phyloP scores from a whole-genome alignment of 2,888 invertebrate genomes.

The Meloe dianella region DNA sequence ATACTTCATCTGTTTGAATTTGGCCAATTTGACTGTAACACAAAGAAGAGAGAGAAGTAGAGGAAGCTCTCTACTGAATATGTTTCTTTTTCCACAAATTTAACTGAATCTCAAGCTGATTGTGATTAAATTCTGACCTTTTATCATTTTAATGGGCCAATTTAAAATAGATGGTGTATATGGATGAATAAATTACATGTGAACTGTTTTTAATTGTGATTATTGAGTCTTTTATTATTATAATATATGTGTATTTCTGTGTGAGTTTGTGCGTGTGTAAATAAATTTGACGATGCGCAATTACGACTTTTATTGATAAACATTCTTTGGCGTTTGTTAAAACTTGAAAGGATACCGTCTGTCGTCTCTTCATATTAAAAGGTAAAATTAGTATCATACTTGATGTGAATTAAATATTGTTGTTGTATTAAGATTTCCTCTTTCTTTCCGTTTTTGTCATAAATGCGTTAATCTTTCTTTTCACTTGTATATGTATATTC shows the following conservation, averaged over 20 bases:
- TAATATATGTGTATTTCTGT: background rate
- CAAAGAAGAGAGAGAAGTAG: too few relatives aligned
- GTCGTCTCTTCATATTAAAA: background rate
- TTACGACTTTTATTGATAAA: background rate
- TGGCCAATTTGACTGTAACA: too few relatives aligned
- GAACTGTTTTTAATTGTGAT: background rate
- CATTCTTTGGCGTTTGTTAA: constrained; percentile 7
- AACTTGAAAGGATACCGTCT: background rate
- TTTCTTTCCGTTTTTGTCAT: too few relatives aligned
- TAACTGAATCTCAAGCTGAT: too few relatives aligned
- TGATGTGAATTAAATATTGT: background rate
- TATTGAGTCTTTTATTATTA: background rate
- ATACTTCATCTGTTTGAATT: too few relatives aligned
- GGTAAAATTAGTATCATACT: background rate
- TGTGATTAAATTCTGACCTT: too few relatives aligned
- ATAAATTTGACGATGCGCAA: background rate
- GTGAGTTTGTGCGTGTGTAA: background rate
- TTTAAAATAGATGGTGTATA: background rate
- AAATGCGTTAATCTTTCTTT: too few relatives aligned
- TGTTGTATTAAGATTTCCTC: background rate
- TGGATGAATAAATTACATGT: background rate
- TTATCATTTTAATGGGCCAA: background rate
- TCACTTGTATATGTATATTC: background rate
- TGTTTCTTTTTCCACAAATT: too few relatives aligned
- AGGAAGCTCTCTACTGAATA: too few relatives aligned